Base-by-base conservation (phyloP, 2,797 vertebrate species). In the Liasis olivaceus region DNA sequence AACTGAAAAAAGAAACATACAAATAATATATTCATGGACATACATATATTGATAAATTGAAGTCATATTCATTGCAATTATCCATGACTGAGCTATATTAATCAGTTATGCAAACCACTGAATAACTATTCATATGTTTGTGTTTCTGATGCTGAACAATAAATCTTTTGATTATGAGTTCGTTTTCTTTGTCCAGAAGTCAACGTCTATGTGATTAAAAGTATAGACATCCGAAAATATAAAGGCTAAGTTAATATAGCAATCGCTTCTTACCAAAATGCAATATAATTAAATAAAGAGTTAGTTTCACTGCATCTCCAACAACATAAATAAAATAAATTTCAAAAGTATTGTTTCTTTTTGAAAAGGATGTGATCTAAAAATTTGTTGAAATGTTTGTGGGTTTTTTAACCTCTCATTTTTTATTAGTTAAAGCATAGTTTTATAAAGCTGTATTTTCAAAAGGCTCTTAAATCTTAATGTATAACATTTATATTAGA, bases 401-500 rank as follows among this genome's bases (percentile, higher is more conserved):
- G 20, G 17, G 14, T 42, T 72, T 36, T 72, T 77, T 77, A 42
- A 42, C 3, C 22, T 77, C 17, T 77, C 42, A 22, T 77, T 77
- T 77, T 77, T 36, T 54, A 54, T 36, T 77, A 77, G 36, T 22
- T 42, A 77, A 22, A 42, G 42, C 8, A 42, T 42, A 8, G 72
- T 77, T 20, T 42, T 77, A 77, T 42, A 42, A 42, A 77, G 72
- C 7, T 72, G 69, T 77, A 11, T 42, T 42, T 77, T 93, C 63
- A 66, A 69, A 36, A 81, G 1, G 90, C 87, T 81, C 81, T 90
- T 63, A 63, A 15, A 90, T 77, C 0, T 77, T 77, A 77, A 24
- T 62, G 72, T 64, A 31, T 62, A 89, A 20, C 0, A 93, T 90
- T 91, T 85, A 31, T n/a, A 42, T 77, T 77, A 93, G 26, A n/a